These are phyloP conservation scores for Momotus momota DNA, from an alignment of 2,797 vertebrate genomes.

Conservation along the genomic window DNA sequence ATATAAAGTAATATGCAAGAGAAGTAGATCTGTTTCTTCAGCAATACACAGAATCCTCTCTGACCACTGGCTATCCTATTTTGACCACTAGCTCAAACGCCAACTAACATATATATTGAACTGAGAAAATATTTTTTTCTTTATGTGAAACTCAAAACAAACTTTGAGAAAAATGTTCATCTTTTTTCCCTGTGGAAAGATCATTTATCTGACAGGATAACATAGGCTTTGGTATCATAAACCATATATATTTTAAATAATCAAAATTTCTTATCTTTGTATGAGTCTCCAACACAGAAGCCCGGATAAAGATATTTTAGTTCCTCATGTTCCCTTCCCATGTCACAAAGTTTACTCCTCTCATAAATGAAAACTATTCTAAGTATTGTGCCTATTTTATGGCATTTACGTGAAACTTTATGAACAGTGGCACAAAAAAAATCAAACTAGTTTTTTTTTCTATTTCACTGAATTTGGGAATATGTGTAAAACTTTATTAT, in stretches of 20 bases:
- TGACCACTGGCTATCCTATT: neutral
- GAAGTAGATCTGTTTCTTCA: neutral
- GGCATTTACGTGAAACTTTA: neutral
- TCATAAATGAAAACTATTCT: neutral
- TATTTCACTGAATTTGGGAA: neutral
- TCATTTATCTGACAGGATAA: neutral
- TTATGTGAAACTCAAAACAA: rapidly evolving
- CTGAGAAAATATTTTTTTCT: neutral
- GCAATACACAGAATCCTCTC: neutral
- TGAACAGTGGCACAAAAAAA: neutral
- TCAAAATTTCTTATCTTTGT: neutral
- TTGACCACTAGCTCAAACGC: neutral
- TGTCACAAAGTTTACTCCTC: neutral
- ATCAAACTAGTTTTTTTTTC: neutral
- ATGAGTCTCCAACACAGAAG: neutral
- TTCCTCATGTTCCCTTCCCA: neutral
- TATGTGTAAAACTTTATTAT: neutral
- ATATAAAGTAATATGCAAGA: rapidly evolving
- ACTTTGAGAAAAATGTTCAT: neutral
- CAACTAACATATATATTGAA: rapidly evolving
- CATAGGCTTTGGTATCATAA: rapidly evolving
- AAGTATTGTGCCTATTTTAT: neutral
- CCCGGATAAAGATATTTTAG: neutral
- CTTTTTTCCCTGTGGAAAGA: neutral
- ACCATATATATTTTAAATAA: rapidly evolving